Percentiles rank a stretch among this genome's conserved stretches.
Evolutionary conservation across 2,113 vertebrate species (phyloP).

Genomic region (Patagioenas fasciata): DNA sequence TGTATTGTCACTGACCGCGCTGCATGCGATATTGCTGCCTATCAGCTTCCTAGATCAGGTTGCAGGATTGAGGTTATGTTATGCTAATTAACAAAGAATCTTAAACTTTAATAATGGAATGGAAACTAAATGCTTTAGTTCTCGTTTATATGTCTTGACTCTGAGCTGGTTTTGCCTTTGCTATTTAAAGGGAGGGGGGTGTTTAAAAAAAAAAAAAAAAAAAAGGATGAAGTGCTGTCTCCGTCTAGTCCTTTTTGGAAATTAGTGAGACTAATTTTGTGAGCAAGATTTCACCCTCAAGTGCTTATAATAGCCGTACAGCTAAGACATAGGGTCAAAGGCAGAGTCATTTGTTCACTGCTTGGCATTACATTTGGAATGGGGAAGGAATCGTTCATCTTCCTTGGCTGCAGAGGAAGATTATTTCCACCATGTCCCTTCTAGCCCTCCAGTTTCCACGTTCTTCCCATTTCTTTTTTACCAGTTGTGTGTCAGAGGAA

Average conservation of each 20-base stretch:
- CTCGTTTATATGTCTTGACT: not conserved
- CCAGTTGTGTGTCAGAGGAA: not conserved
- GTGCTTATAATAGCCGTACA: not conserved
- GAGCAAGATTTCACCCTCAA: not conserved
- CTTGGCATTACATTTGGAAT: not conserved
- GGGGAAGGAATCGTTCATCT: not conserved
- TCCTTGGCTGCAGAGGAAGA: not conserved
- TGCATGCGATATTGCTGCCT: fast-evolving
- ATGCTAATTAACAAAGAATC: not conserved
- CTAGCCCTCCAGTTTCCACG: not conserved
- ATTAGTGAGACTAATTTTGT: not conserved
- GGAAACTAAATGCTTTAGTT: not conserved
- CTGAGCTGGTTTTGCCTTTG: not conserved
- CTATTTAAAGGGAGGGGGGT: not conserved
- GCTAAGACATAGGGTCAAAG: not conserved
- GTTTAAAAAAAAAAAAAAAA: not conserved
- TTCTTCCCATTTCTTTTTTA: not conserved
- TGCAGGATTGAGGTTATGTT: not conserved
- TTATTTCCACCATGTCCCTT: fast-evolving
- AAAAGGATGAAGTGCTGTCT: not conserved
- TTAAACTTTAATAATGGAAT: not conserved
- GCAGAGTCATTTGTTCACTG: conserved; percentile 1
- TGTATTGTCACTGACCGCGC: fast-evolving
- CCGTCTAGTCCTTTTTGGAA: not conserved
- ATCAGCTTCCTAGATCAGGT: not conserved